phyloP scores from a whole-genome alignment of 2,888 invertebrate genomes.

The Allygus modestus region DNA sequence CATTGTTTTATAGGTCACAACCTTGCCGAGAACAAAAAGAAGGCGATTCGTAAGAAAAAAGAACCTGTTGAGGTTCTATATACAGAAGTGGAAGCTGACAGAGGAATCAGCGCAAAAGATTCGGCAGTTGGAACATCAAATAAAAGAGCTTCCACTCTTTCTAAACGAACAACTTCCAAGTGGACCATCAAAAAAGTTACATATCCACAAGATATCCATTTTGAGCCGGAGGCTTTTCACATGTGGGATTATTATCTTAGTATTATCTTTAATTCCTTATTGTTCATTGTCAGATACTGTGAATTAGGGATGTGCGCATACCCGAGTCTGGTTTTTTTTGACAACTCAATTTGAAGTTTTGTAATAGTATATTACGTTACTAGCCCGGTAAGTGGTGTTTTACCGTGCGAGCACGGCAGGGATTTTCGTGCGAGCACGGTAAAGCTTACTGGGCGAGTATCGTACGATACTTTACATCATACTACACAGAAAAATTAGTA shows the following conservation, averaged over 20 bases:
- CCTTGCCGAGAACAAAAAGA: slow-evolving; percentile 26
- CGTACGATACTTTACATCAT: no score
- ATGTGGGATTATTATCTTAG: slow-evolving; percentile 1
- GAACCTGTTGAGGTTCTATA: slow-evolving; percentile 32
- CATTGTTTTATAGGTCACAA: background rate
- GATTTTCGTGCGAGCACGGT: no score
- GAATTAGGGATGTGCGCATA: no score
- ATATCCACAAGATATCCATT: slow-evolving; percentile 24
- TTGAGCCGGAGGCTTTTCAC: background rate
- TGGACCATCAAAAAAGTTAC: slow-evolving; percentile 11
- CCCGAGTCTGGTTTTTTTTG: no score
- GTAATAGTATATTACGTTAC: no score
- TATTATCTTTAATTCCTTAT: no score
- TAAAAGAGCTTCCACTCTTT: background rate
- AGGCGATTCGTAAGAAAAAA: slow-evolving; percentile 7
- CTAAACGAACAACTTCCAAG: background rate
- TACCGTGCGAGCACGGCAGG: no score
- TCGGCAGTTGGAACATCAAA: background rate
- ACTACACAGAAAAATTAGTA: no score
- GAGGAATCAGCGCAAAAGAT: background rate
- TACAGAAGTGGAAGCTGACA: background rate
- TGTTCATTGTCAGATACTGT: no score
- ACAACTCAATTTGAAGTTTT: no score
- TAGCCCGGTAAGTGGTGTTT: no score
- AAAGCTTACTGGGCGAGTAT: no score